Base-by-base conservation (phyloP, 2,888 invertebrate species). In the Conchocele bisecta region DNA sequence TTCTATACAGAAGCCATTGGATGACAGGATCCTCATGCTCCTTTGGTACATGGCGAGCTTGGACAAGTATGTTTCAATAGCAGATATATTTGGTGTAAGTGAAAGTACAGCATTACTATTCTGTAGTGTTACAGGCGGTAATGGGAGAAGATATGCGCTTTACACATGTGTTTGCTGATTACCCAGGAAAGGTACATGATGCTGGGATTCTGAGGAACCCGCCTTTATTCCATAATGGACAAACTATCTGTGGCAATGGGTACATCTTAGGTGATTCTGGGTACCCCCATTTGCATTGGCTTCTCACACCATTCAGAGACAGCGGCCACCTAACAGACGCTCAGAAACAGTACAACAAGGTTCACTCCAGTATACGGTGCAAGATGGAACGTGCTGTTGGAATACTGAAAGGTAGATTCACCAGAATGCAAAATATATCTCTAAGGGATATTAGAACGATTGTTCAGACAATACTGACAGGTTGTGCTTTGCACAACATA, bases 181-280 rank as follows among this genome's bases (percentile, higher is more conserved):
- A 29, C 13, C 68, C 68, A 2, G 61, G 61, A 20, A 46, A 29
- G 17, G 60, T 60, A 9, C 54, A 68, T 33, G 61, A 68, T 37
- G 51, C 59, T 17, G 35, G 61, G 31, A 46, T 61, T 20, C 41
- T 67, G 13, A 22, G 24, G 11, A 29, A 56, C 41, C 56, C 53
- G n/a, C 41, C 46, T 33, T 46, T 68, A 41, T 68, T 22, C 26
- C 44, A 31, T 42, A 56, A 39, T 24, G 68, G 61, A 33, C 35
- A 24, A 26, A 44, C 15, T 13, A 48, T 56, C 17, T 68, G 56
- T 61, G 53, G 57, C n/a, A 41, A 50, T 56, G 54, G 57, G 17
- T 61, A 68, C 31, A 15, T 68, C 7, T 33, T 68, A 13, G 61
- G 63, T 26, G 69, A 69, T 24, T 50, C 57, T 5, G 69, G 56